A percentile compares a stretch with the other conserved stretches of the same genome.
Conservation (phyloP, 2,888 invertebrate species). For the Didymodactylos carnosus region DNA sequence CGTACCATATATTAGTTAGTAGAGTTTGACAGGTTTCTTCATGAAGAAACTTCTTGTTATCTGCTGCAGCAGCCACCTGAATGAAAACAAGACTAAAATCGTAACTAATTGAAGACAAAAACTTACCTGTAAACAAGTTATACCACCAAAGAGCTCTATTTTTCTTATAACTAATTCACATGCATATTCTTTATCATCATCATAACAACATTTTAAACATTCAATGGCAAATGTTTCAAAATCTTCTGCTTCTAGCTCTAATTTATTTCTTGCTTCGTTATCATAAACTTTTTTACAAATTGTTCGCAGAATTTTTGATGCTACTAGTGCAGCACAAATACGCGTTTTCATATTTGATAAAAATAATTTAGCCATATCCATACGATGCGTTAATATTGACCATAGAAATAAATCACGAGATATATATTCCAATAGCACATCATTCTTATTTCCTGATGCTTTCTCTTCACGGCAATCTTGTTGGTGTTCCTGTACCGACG, state of each 20-base stretch:
- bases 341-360: not conserved
- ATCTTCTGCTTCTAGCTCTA: not conserved
- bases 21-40: not conserved
- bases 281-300: not conserved
- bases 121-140: not conserved
- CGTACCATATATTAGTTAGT: not conserved
- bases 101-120: too few relatives aligned
- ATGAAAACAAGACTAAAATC: too few relatives aligned
- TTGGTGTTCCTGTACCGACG: too few relatives aligned
- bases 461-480: too few relatives aligned
- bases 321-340: not conserved
- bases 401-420: not conserved
- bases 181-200: not conserved
- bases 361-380: too few relatives aligned
- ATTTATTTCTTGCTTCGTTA: not conserved
- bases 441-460: not conserved
- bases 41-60: not conserved
- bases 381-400: not conserved
- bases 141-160: not conserved
- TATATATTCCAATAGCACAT: not conserved
- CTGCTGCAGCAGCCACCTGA: not conserved
- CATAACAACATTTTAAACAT: not conserved
- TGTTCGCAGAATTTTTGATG: not conserved
- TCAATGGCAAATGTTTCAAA: not conserved
- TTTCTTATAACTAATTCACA: not conserved